Base-by-base conservation (phyloP, 2,113 vertebrate genomes). In the Trematocara unimaculatum region DNA sequence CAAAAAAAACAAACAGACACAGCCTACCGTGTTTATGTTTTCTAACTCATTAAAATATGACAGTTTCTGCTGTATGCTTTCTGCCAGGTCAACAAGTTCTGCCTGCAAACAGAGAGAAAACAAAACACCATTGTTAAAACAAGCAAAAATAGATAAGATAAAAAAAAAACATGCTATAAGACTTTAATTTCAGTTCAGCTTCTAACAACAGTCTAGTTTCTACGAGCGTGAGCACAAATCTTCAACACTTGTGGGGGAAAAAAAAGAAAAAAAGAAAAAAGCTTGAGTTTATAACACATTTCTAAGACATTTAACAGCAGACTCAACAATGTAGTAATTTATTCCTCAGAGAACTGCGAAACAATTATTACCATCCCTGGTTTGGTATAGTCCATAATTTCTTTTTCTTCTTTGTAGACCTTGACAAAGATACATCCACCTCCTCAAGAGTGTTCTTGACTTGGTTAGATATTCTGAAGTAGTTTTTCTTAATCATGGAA, bases 31-130 rank as follows among this genome's bases (percentile, higher is more conserved):
- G 91, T 97, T 99, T 90, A 99, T 98, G 92, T 97, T 98, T 94
- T 99, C 99, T 89, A 99, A 91, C 90, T 99, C 98, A 79, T 99
- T 99, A 94, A 99, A 99, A 92, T 99, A 99, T 3, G 98, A 99
- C 67, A 99, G 97, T 90, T 99, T 99, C 93, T 99, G 98, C 92
- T 99, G 98, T 91, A 99, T 99, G 94, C 96, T 98, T 95, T 99
- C 98, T 74, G 99, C 98, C 92, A 99, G 90, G 85, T 98, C 97
- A 92, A 99, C 98, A 56, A 99, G 97, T 85, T 99, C 98, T 1
- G 98, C 97, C 99, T 99, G 92, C 83, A 84, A 90, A 29, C 23
- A 83, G 91, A 89, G 88, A 91, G 56, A 94, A 91, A 93, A 92
- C 92, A 60, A 82, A 83, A 81, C 42, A 60, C 4, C 38, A 67